Evolutionary conservation across 1,140 invertebrate species (phyloP).

Genomic region (Megalonaias nervosa): DNA sequence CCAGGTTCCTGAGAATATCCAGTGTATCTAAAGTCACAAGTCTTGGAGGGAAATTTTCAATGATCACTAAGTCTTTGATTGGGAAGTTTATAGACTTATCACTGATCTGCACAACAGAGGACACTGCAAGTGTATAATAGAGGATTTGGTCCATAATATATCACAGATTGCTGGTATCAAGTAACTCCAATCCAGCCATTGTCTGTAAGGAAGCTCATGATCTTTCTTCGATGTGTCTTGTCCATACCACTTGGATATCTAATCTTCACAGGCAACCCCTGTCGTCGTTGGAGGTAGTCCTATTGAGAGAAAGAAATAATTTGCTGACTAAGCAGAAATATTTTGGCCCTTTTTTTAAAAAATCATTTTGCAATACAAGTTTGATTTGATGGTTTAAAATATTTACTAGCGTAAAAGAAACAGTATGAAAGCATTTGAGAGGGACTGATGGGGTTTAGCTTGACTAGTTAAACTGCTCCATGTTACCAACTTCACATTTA

Average conservation of each 20-base stretch:
- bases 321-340: background rate
- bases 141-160: background rate
- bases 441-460: background rate
- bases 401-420: background rate
- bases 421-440: background rate
- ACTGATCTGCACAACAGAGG: too few relatives aligned
- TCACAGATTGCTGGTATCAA: constrained; percentile 29
- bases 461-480: background rate
- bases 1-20: too few relatives aligned
- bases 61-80: too few relatives aligned
- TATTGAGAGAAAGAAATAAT: constrained; percentile 39
- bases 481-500: background rate
- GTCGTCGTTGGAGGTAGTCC: constrained; percentile 68
- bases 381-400: too few relatives aligned
- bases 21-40: too few relatives aligned
- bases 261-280: constrained; percentile 68
- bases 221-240: constrained; percentile 68
- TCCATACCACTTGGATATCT: constrained; percentile 69
- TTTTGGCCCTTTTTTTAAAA: background rate
- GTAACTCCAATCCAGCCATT: constrained; percentile 71
- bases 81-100: too few relatives aligned
- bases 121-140: too few relatives aligned
- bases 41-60: too few relatives aligned
- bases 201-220: constrained; percentile 70
- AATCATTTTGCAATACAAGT: too few relatives aligned